phyloP scores from a whole-genome alignment of 2,888 invertebrate species.

The Pseudolycoriella hygida region DNA sequence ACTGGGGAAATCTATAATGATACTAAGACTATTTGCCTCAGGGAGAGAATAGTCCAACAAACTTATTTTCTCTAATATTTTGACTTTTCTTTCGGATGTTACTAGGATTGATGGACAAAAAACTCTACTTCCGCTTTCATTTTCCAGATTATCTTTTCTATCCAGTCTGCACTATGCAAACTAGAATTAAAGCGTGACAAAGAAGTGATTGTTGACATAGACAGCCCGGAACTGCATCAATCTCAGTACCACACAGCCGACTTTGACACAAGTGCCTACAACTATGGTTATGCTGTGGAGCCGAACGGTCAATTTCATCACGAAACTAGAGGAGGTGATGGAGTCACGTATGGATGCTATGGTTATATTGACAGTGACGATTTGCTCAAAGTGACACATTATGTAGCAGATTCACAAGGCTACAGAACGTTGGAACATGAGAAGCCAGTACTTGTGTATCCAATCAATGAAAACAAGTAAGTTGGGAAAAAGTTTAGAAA shows the following conservation, averaged over 20 bases:
- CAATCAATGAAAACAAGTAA: constrained; percentile 15
- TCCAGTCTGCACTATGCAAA: no score
- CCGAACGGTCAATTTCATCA: constrained; percentile 64
- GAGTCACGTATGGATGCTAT: constrained; percentile 64
- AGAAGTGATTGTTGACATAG: constrained; percentile 52
- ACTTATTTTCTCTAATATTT: no score
- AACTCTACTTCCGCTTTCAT: no score
- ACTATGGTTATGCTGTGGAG: constrained; percentile 60
- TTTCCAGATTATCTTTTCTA: no score
- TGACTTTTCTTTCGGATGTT: no score
- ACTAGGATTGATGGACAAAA: no score
- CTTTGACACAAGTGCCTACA: constrained; percentile 56
- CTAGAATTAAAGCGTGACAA: constrained; percentile 22
- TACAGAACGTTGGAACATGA: constrained; percentile 55
- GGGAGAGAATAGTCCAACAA: no score
- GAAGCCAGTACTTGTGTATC: constrained; percentile 47
- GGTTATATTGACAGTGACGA: constrained; percentile 55
- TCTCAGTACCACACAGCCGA: constrained; percentile 60
- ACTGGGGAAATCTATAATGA: no score
- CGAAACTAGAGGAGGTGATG: constrained; percentile 56
- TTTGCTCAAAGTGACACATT: constrained; percentile 49
- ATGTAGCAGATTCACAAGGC: constrained; percentile 60
- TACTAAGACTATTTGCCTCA: no score
- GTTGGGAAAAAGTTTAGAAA: no score
- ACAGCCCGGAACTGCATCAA: constrained; percentile 50